Evolutionary conservation across 1,140 invertebrate genomes (phyloP).

Genomic region (Drosophila melanogaster): Release_6_plus_ISO1_MT NT_033777.3:10604001-10604500

Average conservation of each 20-base stretch:
- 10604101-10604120: constrained; percentile 73
- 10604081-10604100: constrained; percentile 69
- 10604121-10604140: constrained; percentile 64
- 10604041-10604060: constrained; percentile 35
- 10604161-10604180: constrained; percentile 17
- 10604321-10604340: constrained; percentile 80
- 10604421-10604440: constrained; percentile 9
- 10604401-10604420: constrained; percentile 31
- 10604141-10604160: constrained; percentile 56
- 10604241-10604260: constrained; percentile 40
- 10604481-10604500: constrained; percentile 55
- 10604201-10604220: constrained; percentile 45
- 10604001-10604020: constrained; percentile 72
- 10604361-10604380: constrained; percentile 74
- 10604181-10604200: constrained; percentile 1
- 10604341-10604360: constrained; percentile 73
- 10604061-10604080: constrained; percentile 48
- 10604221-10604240: constrained; percentile 80
- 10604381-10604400: constrained; percentile 38
- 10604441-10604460: constrained; percentile 80
- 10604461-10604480: constrained; percentile 67
- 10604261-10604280: constrained; percentile 45
- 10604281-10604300: constrained; percentile 13
- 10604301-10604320: neutral
- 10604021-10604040: constrained; percentile 35